These are phyloP conservation scores for Oscheius sp. DNA, from an alignment of 1,140 invertebrate species.

Conservation along the genomic window DNA sequence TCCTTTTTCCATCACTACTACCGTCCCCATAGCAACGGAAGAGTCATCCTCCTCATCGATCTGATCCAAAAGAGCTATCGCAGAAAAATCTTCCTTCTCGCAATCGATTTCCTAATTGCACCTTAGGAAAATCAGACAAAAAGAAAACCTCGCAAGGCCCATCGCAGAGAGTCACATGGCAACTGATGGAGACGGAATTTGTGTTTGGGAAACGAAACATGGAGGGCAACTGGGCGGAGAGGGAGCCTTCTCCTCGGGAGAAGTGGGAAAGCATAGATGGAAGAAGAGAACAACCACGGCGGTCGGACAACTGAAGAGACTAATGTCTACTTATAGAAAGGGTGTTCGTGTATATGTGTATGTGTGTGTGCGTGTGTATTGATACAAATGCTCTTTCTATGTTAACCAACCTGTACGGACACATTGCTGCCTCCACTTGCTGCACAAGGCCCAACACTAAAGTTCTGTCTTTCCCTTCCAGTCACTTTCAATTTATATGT, in stretches of 20 bases:
- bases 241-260: neutral
- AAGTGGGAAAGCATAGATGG: conserved; percentile 13
- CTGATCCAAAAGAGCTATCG: conserved; percentile 11
- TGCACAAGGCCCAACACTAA: neutral
- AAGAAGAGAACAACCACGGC: conserved; percentile 19
- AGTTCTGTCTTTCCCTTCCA: neutral
- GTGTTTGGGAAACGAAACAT: conserved; percentile 27
- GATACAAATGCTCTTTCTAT: neutral
- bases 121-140: neutral
- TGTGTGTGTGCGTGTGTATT: neutral
- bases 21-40: neutral
- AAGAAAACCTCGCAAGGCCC: conserved; percentile 3
- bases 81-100: neutral
- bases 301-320: conserved; percentile 15
- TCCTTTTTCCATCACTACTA: conserved; percentile 15
- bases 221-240: conserved; percentile 16
- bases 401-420: neutral
- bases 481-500: conserved; percentile 11
- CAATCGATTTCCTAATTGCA: neutral
- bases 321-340: neutral
- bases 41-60: neutral
- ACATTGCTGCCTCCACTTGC: neutral
- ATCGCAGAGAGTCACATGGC: conserved; percentile 7
- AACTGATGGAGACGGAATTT: neutral
- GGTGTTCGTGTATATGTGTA: neutral